phyloP scores from a whole-genome alignment of 2,113 vertebrate species.

The Lamprotornis superbus region DNA sequence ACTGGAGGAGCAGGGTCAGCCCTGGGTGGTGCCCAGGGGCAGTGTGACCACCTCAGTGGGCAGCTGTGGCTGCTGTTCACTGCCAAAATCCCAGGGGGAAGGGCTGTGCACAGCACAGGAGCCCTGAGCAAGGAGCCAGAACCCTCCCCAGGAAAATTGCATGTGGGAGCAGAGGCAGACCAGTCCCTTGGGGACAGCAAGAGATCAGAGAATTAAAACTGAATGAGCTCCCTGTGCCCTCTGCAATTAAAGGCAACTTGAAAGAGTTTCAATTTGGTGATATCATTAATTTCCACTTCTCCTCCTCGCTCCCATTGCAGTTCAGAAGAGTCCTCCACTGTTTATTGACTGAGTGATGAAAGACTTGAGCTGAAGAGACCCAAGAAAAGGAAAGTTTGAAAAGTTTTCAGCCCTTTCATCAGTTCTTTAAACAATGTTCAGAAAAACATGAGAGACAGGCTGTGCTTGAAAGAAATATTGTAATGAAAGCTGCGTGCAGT shows the following conservation, averaged over 20 bases:
- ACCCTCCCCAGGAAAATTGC: rapidly evolving
- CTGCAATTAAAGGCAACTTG: slow-evolving; percentile 53
- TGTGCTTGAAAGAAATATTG: not conserved
- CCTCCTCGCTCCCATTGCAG: not conserved
- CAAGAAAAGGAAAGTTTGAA: slow-evolving; percentile 38
- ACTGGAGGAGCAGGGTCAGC: not conserved
- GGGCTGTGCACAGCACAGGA: not conserved
- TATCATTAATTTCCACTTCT: slow-evolving; percentile 40
- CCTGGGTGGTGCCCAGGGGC: not conserved
- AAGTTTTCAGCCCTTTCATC: slow-evolving; percentile 60
- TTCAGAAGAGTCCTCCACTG: slow-evolving; percentile 30
- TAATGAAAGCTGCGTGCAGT: not conserved
- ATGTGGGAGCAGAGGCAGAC: not conserved
- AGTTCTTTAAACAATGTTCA: slow-evolving; percentile 52
- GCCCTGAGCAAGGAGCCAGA: not conserved
- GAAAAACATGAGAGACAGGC: slow-evolving; percentile 23
- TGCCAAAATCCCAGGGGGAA: rapidly evolving
- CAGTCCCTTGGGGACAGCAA: not conserved
- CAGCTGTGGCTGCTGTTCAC: not conserved
- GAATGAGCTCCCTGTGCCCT: slow-evolving; percentile 16
- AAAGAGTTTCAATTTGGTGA: slow-evolving; percentile 32
- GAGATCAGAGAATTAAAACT: not conserved
- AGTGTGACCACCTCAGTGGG: rapidly evolving
- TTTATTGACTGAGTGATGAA: slow-evolving; percentile 41
- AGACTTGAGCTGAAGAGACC: not conserved